Evolutionary conservation across 2,888 invertebrate species (phyloP), one percentile per base, ranked within the genome.

Genomic region (Ophion obscuratus): DNA sequence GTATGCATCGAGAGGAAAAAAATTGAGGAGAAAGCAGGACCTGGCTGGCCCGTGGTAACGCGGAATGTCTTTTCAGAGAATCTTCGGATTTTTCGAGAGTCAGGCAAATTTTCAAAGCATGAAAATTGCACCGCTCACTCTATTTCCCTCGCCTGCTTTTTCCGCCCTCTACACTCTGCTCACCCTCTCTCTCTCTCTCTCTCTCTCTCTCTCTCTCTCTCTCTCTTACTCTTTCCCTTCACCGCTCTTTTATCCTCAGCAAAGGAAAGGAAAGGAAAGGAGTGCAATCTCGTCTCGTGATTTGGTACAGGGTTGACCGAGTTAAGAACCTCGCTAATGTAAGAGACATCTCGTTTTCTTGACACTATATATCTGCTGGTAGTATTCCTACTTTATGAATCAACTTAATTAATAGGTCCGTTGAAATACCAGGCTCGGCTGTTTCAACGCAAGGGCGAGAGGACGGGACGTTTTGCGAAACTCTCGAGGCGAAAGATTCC

Each of bases 371-470:
- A 9, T n/a, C 10, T n/a, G 6, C 20, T 59, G 3, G 20, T 20
- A 59, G 59, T 20, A 59, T 59, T 20, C 59, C 20, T 59, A 20
- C 20, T 20, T 59, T 20, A 57, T 57, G 77, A 78, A 68, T 78
- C 53, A 53, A 67, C 40, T 68, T 78, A 78, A 68, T 78, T 78
- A 71, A 70, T 67, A 76, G 44, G 57, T 61, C 59, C 61, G 53
- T 27, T 64, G 76, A 76, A 68, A 78, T 53, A 61, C 57, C 78
- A 14, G 10, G 14, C 47, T 47, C 10, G 59, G 9, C 5, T 20
- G 59, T n/a, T 59, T 14, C 17, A 59, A 59, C n/a, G 59, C 0
- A 17, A 59, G n/a, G 17, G 7, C 2, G 40, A 40, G 40, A 40
- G 40, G 9, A 4, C 36, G 36, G 6, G 5, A 40, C 9, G 9